Evolutionary conservation across 2,888 invertebrate genomes (phyloP), one percentile per base, ranked within the genome.

Genomic region (Gisinianus flammeolus): DNA sequence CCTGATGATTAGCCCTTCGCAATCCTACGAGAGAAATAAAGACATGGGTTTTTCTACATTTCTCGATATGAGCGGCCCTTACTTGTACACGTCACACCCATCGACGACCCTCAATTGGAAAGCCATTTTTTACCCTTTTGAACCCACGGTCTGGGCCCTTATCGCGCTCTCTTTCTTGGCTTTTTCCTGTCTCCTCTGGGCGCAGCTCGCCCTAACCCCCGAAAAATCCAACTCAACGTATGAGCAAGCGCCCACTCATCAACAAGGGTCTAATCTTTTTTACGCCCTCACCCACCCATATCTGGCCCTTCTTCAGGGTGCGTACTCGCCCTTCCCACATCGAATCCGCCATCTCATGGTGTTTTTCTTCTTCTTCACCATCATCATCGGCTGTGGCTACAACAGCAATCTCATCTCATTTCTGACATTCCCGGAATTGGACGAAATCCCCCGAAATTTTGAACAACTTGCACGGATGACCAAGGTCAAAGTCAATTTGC

Each of bases 401-500:
- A 77, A 70, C 16, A 64, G 70, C 24, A 77, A 77, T 44, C 44
- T 77, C 10, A 77, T 77, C 4, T 77, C 77, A 0, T 77, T 52
- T 35, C 19, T 77, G 2, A 77, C 77, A 10, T 70, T 77, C 69
- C 76, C 76, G 0, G 30, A 52, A 22, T 33, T n/a, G 0, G 69
- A 56, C 0, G 1, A 0, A 4, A 33, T 76, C 0, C 76, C 76
- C 0, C 0, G 16, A n/a, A 69, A 2, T n/a, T 76, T 68, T 12
- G 2, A 16, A n/a, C 22, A 76, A 3, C 58, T 76, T 5, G 3
- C 68, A 3, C 12, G 4, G 24, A 68, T 12, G 19, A 22, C 10
- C 3, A 26, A 76, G 8, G 68, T 69, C 56, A n/a, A 4, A 5
- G 54, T 69, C 12, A 22, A 33, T 16, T 31, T 24, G 2, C 22